These are phyloP conservation scores for Watsonalla binaria DNA, from an alignment of 2,888 invertebrate species.

Conservation along the genomic window DNA sequence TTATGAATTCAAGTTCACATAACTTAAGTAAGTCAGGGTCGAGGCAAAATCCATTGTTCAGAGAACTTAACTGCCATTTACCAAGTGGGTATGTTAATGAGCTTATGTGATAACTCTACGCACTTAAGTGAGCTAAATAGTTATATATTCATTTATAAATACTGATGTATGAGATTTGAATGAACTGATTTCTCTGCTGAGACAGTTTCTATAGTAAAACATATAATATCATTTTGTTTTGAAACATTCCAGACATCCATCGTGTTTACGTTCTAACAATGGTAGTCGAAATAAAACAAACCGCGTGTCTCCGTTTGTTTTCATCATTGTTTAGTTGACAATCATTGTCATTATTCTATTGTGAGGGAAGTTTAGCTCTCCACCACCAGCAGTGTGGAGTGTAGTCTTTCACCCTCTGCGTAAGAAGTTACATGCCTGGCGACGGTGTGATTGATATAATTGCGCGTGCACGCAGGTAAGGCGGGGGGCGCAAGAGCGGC, in stretches of 20 bases:
- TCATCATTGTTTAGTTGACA: background rate
- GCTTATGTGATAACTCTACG: no score
- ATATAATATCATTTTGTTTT: background rate
- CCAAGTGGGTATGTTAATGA: background rate
- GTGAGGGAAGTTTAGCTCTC: conserved; percentile 39
- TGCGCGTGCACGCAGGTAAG: conserved; percentile 52
- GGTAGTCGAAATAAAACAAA: background rate
- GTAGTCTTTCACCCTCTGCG: conserved; percentile 30
- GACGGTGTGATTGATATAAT: conserved; percentile 58
- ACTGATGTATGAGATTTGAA: background rate
- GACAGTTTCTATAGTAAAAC: background rate
- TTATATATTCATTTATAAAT: background rate
- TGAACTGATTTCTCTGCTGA: background rate
- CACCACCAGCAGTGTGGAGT: background rate
- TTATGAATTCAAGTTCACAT: background rate
- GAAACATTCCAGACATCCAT: background rate
- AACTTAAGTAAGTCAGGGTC: background rate
- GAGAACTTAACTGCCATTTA: background rate
- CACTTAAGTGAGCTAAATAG: background rate
- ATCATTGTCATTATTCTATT: conserved; percentile 37
- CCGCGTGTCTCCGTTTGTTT: background rate
- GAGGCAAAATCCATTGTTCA: background rate
- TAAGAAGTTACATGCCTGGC: background rate
- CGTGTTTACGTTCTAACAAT: background rate
- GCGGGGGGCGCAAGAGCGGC: conserved; percentile 16